Percentiles rank a stretch among this genome's conserved stretches.
Evolutionary conservation across 1,140 invertebrate genomes (phyloP).

Genomic region (Bombyx mandarina): DNA sequence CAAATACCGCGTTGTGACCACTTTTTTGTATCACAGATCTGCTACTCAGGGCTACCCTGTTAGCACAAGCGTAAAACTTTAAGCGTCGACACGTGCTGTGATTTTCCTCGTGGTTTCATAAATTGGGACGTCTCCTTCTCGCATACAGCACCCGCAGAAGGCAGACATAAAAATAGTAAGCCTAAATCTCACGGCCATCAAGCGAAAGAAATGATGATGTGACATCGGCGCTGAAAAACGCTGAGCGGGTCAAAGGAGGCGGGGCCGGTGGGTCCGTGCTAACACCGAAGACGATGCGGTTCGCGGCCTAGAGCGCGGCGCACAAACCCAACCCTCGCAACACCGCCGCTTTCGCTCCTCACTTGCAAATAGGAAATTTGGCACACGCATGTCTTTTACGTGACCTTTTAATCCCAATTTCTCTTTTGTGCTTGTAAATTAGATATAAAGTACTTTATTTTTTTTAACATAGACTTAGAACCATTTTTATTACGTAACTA

Average conservation of each 20-base stretch:
- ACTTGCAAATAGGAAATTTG: constrained; percentile 8
- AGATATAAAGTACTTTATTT: no score
- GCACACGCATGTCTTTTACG: constrained; percentile 16
- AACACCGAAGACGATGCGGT: constrained; percentile 66
- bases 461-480: no score
- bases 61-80: constrained; percentile 60
- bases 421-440: no score
- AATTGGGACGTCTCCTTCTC: constrained; percentile 83
- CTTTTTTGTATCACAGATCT: constrained; percentile 64
- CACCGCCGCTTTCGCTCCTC: constrained; percentile 26
- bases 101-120: constrained; percentile 69
- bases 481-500: no score
- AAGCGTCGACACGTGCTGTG: constrained; percentile 62
- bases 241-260: constrained; percentile 72
- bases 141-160: constrained; percentile 84
- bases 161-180: constrained; percentile 71
- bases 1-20: constrained; percentile 64
- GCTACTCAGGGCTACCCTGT: constrained; percentile 64
- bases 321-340: constrained; percentile 25
- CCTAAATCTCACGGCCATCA: constrained; percentile 61
- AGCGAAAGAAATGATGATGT: constrained; percentile 55
- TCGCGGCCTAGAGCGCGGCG: constrained; percentile 36
- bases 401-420: no score
- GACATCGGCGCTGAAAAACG: constrained; percentile 73
- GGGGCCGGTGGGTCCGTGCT: constrained; percentile 66